Percentiles rank a stretch among this genome's conserved stretches.
phyloP scores from a whole-genome alignment of 2,113 vertebrate species.

The Pleuronectes platessa region DNA sequence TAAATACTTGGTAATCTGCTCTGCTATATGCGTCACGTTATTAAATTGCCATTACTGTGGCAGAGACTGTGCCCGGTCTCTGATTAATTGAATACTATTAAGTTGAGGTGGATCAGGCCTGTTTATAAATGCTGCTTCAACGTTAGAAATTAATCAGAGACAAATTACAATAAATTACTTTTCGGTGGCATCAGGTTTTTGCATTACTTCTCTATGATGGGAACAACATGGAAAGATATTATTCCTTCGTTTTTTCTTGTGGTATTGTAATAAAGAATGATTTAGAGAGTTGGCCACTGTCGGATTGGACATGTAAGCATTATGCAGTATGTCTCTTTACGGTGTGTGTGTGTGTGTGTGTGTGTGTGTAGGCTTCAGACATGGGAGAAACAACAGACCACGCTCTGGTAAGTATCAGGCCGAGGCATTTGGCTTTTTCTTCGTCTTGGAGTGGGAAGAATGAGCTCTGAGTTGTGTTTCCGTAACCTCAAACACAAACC shows the following conservation, averaged over 20 bases:
- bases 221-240: constrained; percentile 51
- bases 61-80: constrained; percentile 54
- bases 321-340: constrained; percentile 5
- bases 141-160: constrained; percentile 72
- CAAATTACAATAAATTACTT: constrained; percentile 68
- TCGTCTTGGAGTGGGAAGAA: constrained; percentile 44
- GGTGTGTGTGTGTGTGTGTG: constrained; percentile 39
- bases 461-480: constrained; percentile 60
- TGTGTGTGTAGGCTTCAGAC: constrained; percentile 32
- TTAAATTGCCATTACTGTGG: constrained; percentile 82
- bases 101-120: constrained; percentile 71
- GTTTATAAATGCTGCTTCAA: constrained; percentile 73
- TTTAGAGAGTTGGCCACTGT: constrained; percentile 49
- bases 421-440: constrained; percentile 52
- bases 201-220: constrained; percentile 30
- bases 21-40: constrained; percentile 72
- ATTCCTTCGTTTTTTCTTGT: constrained; percentile 63
- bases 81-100: constrained; percentile 82
- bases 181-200: constrained; percentile 47
- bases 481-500: constrained; percentile 51
- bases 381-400: constrained; percentile 65
- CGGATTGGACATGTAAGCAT: constrained; percentile 29
- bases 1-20: constrained; percentile 80
- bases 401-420: constrained; percentile 72
- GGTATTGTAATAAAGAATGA: constrained; percentile 63